Base-by-base conservation (phyloP, 2,888 invertebrate genomes). In the Drosophila meridiana region DNA sequence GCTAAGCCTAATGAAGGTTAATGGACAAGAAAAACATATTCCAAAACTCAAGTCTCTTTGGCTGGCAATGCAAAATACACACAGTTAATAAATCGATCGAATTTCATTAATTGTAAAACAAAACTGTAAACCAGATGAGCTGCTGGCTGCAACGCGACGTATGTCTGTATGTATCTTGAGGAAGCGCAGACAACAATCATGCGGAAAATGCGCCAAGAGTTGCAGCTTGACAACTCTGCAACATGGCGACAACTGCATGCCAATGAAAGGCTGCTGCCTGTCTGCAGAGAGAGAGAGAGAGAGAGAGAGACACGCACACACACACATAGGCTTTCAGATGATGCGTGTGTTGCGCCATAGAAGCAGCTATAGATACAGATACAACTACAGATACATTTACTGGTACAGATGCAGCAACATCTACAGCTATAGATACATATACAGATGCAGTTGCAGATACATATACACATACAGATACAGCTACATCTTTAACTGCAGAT, bases 71-170 rank as follows among this genome's bases (percentile, higher is more conserved):
- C 65, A 75, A 64, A 78, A 47, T 56, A 65, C 13, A 40, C 64
- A 80, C 63, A 87, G 91, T 91, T 91, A 91, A 90, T 90, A 91
- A 90, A 90, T 88, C 84, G 86, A 91, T 90, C 81, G 90, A 88
- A 85, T 90, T 90, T 91, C 90, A 91, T 90, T 86, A 90, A 90
- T 91, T 90, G 91, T 86, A 90, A 90, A 83, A 76, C 73, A 89
- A 86, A 89, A 80, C 82, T 69, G 82, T 69, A 76, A 68, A 79
- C 55, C 64, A 60, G 59, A 64, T 70, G 69, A 64, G 71, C 67
- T 47, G 61, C 5, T 68, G 56, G 42, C 43, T 20, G 20, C 20
- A 20, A 20, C 20, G 20, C 20, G 20, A 0, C 20, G 20, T 20
- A 20, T 20, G 20, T 20, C 0, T 20, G 20, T 20, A 75, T 32